phyloP scores from a whole-genome alignment of 1,140 invertebrate genomes.

The Neomicropteryx cornuta region DNA sequence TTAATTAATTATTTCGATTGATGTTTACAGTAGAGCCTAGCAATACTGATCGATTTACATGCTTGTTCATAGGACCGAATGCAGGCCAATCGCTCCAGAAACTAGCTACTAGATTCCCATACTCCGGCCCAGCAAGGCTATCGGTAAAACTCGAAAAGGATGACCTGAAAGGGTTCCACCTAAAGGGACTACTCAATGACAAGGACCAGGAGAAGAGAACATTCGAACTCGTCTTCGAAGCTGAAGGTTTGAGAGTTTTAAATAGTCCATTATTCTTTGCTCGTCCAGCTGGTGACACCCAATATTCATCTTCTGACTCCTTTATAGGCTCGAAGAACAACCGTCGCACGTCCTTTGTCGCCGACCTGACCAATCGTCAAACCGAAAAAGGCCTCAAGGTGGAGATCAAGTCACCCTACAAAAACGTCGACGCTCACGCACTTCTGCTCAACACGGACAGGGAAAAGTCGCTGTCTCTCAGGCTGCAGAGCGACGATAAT shows the following conservation, averaged over 20 bases:
- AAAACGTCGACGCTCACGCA: constrained; percentile 39
- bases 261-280: constrained; percentile 1
- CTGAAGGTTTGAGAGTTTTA: constrained; percentile 29
- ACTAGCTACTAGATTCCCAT: constrained; percentile 43
- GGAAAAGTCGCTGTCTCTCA: constrained; percentile 43
- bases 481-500: constrained; percentile 42
- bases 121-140: constrained; percentile 51
- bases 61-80: constrained; percentile 28
- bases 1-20: too few relatives aligned
- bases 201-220: constrained; percentile 22
- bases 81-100: constrained; percentile 36
- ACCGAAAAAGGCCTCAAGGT: constrained; percentile 43
- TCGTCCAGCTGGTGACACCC: too few relatives aligned
- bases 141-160: constrained; percentile 50
- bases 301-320: background rate
- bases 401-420: constrained; percentile 45
- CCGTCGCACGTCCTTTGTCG: constrained; percentile 41
- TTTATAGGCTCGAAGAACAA: constrained; percentile 48
- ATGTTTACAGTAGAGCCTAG: too few relatives aligned
- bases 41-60: too few relatives aligned
- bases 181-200: constrained; percentile 33
- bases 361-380: constrained; percentile 31
- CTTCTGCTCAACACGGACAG: constrained; percentile 38
- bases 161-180: constrained; percentile 50
- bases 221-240: constrained; percentile 55